Base-by-base conservation (phyloP, 2,797 vertebrate species). In the Eptatretus atami region DNA sequence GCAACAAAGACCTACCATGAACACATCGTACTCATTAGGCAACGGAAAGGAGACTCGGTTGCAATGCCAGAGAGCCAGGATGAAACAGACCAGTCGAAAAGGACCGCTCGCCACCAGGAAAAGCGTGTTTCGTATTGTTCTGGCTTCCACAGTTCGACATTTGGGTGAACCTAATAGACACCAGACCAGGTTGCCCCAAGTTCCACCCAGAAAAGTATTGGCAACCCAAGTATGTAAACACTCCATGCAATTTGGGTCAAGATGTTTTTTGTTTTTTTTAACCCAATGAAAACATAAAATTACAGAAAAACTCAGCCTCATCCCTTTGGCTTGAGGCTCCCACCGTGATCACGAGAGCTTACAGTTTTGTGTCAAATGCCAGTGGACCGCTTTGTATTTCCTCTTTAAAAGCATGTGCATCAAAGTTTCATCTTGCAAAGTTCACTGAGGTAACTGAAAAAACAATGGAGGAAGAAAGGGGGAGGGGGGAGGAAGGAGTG, bases 21-120 rank as follows among this genome's bases (percentile, higher is more conserved):
- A 96, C 68, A 96, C 87, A 66, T 95, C 86, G 70, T 95, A 95
- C 69, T 96, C 88, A 64, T 96, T 60, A 96, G 76, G 67, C 86
- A 92, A 70, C 87, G 78, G 76, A 96, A 96, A 65, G 90, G 90
- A n/a, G 86, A 82, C 67, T 96, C 87, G 0, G 86, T 81, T n/a
- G 65, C 90, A 86, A 63, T 78, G 82, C 90, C 90, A 96, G 2
- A 96, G 77, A 24, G 88, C 86, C 24, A 96, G 80, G n/a, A 95
- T n/a, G 65, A 95, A 95, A 69, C 87, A 96, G 24, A 95, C 82
- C n/a, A 0, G 88, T 95, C 64, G 90, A 95, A 70, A 96, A 95
- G 15, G 87, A 94, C 10, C 90, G 85, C 70, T 96, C 90, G 1
- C 90, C 87, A 25, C 90, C 90, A 0, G 90, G n/a, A n/a, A 96